Evolutionary conservation across 2,888 invertebrate species (phyloP).

Genomic region (Torymus tubicola): DNA sequence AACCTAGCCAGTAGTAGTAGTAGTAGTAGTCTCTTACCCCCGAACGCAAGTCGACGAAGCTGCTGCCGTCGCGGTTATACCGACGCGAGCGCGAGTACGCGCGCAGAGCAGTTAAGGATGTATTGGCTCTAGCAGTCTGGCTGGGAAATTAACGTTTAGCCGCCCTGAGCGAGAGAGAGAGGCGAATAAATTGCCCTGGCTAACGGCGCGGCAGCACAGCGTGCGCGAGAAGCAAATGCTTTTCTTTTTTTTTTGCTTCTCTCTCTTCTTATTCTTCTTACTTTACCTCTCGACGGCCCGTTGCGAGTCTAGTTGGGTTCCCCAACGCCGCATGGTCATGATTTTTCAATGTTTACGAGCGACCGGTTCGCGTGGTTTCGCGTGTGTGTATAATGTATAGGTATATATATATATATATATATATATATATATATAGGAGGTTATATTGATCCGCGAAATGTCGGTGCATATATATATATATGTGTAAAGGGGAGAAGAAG

Average conservation of each 20-base stretch:
- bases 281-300: not conserved
- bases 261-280: constrained; percentile 6
- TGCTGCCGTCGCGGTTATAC: constrained; percentile 27
- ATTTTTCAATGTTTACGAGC: not conserved
- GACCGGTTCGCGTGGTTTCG: not conserved
- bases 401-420: no score
- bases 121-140: constrained; percentile 56
- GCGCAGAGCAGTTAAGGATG: constrained; percentile 68
- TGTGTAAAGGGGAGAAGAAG: no score
- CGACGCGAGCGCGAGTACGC: constrained; percentile 39
- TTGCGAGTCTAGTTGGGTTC: no score
- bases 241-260: constrained; percentile 9
- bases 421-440: no score
- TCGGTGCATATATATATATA: no score
- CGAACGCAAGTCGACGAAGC: no score
- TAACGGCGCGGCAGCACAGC: not conserved
- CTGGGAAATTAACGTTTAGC: constrained; percentile 65
- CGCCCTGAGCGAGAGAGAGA: constrained; percentile 18
- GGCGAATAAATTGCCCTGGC: constrained; percentile 45
- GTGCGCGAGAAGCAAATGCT: not conserved
- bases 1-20: no score
- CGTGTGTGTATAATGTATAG: no score
- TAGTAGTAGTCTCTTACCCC: constrained; percentile 17
- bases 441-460: no score
- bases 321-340: not conserved